Evolutionary conservation across 2,797 vertebrate genomes (phyloP).

Genomic region (Ceryle rudis): DNA sequence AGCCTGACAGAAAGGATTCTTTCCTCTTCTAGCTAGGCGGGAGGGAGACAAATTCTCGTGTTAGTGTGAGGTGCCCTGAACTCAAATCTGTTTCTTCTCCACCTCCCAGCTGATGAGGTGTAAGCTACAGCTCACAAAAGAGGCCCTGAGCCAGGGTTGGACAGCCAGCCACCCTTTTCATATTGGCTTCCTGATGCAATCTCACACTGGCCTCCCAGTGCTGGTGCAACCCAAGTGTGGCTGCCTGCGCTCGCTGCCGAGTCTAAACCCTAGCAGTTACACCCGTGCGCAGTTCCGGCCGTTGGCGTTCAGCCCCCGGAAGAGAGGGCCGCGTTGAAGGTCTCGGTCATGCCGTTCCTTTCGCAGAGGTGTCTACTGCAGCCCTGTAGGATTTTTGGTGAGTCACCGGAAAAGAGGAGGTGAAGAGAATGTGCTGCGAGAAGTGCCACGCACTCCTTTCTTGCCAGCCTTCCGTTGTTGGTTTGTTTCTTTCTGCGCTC

Average conservation of each 20-base stretch:
- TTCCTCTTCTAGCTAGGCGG: background rate
- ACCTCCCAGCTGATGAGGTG: background rate
- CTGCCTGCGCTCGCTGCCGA: background rate
- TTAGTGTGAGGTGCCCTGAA: background rate
- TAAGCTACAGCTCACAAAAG: background rate
- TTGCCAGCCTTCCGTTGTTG: background rate
- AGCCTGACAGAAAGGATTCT: background rate
- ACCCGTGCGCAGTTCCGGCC: background rate
- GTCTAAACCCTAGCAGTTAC: accelerated
- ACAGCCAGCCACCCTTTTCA: background rate
- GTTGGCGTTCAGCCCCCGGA: background rate
- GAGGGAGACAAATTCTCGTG: background rate
- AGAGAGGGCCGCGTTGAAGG: background rate
- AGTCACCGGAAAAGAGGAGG: background rate
- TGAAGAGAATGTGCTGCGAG: background rate
- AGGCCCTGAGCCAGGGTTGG: background rate
- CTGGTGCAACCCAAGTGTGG: background rate
- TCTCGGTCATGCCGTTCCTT: background rate
- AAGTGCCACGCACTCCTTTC: background rate
- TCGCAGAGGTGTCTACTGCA: background rate
- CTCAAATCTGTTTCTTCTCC: background rate
- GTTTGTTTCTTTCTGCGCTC: conserved; percentile 3
- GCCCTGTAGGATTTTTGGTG: background rate
- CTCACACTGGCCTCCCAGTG: background rate
- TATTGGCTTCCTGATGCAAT: background rate